Percentiles rank a stretch among this genome's conserved stretches.
phyloP scores from a whole-genome alignment of 2,888 invertebrate genomes.

The Hyposoter didymator region DNA sequence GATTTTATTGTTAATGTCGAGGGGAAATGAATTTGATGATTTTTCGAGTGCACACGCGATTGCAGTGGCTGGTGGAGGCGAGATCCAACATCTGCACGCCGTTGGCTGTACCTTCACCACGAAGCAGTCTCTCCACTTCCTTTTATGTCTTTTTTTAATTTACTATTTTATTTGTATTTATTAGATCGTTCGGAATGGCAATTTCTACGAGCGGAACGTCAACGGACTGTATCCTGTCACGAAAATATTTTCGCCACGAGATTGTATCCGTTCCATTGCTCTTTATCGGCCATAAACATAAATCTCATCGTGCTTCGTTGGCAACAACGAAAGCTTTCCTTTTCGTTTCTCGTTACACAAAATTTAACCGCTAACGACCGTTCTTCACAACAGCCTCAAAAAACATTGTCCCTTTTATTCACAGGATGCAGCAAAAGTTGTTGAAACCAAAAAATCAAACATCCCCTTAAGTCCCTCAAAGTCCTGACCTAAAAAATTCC shows the following conservation, averaged over 20 bases:
- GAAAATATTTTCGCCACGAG: not conserved
- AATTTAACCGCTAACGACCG: not conserved
- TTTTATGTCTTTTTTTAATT: not conserved
- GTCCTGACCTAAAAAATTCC: not conserved
- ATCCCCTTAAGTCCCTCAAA: not conserved
- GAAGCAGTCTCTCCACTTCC: conserved; percentile 24
- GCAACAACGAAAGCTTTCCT: not conserved
- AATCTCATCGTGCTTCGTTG: not conserved
- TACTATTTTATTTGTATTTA: not conserved
- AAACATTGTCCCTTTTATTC: not conserved
- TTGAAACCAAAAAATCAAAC: too few relatives aligned
- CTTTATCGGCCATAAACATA: not conserved
- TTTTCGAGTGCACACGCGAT: not conserved
- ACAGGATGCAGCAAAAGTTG: not conserved
- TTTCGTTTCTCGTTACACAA: not conserved
- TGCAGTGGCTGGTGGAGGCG: not conserved
- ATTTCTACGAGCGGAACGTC: not conserved
- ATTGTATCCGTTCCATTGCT: not conserved
- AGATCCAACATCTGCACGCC: conserved; percentile 5
- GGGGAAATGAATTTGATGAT: not conserved
- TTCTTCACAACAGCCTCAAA: too few relatives aligned
- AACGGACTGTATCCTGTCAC: not conserved
- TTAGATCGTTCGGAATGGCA: not conserved
- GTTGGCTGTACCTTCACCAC: conserved; percentile 29
- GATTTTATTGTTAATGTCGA: not conserved